Percentiles rank a stretch among this genome's conserved stretches.
These are phyloP conservation scores for Periophthalmus magnuspinnatus DNA, from an alignment of 2,797 vertebrate genomes.

Conservation along the genomic window DNA sequence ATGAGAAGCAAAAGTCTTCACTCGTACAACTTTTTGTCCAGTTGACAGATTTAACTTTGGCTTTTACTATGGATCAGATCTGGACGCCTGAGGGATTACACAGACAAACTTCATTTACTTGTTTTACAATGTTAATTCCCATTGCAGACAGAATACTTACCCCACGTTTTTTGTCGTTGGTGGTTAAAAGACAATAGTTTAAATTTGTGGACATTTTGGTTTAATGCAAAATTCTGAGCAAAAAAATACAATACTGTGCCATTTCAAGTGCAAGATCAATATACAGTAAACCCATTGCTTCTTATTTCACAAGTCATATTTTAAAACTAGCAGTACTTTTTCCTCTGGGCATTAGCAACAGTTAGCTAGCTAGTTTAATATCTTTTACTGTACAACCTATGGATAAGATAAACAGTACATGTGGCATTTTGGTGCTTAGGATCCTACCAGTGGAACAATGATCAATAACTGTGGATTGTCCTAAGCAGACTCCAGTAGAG, in stretches of 20 bases:
- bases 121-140: too few relatives aligned
- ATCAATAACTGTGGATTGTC: conserved; percentile 24
- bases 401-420: too few relatives aligned
- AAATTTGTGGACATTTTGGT: neutral
- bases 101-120: too few relatives aligned
- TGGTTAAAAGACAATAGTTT: neutral
- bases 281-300: neutral
- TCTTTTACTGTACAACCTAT: neutral
- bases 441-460: conserved; percentile 40
- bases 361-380: neutral
- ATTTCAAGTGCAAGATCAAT: neutral
- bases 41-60: too few relatives aligned
- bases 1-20: too few relatives aligned
- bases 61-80: too few relatives aligned
- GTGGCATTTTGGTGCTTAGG: too few relatives aligned
- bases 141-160: too few relatives aligned
- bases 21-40: too few relatives aligned
- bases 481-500: conserved; percentile 41
- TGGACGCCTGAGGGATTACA: too few relatives aligned
- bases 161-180: too few relatives aligned
- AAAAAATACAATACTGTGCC: neutral
- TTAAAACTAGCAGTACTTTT: neutral
- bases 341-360: neutral
- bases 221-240: neutral
- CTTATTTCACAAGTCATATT: neutral